Base-by-base conservation (phyloP, 2,797 vertebrate genomes). In the Spinus pinus region DNA sequence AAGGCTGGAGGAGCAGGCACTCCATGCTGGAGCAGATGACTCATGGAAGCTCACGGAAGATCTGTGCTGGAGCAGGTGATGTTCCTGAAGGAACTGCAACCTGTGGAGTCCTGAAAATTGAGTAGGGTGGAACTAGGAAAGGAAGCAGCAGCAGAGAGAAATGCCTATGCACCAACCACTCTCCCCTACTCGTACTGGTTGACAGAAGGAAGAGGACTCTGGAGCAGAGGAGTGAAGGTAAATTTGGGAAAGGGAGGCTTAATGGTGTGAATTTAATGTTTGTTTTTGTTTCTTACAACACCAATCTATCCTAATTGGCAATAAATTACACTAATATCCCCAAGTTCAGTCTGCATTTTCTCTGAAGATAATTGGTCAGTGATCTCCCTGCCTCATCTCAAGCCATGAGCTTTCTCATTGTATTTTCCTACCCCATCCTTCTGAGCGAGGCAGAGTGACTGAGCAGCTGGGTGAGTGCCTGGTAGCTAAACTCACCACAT, bases 121-220 rank as follows among this genome's bases (percentile, higher is more conserved):
- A 83, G 42, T 12, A 81, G 25, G 6, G 10, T 2, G 3, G 41
- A 73, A 65, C 1, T 14, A 5, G 21, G 47, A 81, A 61, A 23
- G 13, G 39, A 80, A 82, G 33, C 31, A 75, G 23, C 23, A 79
- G 15, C 22, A 72, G 41, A 60, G 24, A 67, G 33, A 71, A 79
- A 79, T 28, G 3, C 42, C 42, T 28, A 0, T 12, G 12, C 35
- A 41, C 8, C 39, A 71, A 15, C 15, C 31, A 49, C 15, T 30
- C 20, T 67, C 25, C 9, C 12, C 13, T 2, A 7, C 3, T 28
- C 49, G 46, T 30, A 37, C 15, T 60, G 28, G 46, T 27, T 61
- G 23, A 4, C 0, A 0, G 6, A 12, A 70, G 7, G 16, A 7
- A 70, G 25, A 56, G 37, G 25, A 49, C 16, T 28, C 35, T 33